Evolutionary conservation across 2,888 invertebrate genomes (phyloP).

Genomic region (Sphaeridia pumilis): DNA sequence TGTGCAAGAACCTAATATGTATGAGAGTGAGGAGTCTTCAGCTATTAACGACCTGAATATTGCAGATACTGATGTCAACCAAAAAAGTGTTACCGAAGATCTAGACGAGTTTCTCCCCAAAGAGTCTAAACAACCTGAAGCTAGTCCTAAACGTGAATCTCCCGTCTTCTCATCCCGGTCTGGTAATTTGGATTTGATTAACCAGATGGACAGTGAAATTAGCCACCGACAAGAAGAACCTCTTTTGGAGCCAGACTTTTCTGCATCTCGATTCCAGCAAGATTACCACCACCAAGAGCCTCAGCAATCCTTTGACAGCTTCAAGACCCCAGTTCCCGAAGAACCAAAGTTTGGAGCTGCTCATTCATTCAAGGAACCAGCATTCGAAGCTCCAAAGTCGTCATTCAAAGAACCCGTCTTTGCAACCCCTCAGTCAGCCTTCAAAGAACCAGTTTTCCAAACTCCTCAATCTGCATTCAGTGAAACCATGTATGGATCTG

Average conservation of each 20-base stretch:
- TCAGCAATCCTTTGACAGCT: too few species aligned
- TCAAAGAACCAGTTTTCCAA: too few species aligned
- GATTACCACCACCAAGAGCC: background rate
- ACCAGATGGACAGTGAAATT: background rate
- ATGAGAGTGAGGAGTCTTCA: conserved; percentile 35
- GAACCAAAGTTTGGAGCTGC: too few species aligned
- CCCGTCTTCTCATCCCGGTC: conserved; percentile 14
- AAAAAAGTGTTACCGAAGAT: conserved; percentile 7
- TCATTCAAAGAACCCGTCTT: too few species aligned
- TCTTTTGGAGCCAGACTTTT: background rate
- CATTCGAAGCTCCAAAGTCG: too few species aligned
- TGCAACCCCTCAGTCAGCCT: too few species aligned
- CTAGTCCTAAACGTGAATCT: background rate
- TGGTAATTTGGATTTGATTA: conserved; percentile 2
- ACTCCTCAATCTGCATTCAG: too few species aligned
- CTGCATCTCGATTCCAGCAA: background rate
- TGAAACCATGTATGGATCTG: too few species aligned
- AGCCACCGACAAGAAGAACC: background rate
- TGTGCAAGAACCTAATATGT: conserved; percentile 31
- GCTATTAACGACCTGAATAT: conserved; percentile 11
- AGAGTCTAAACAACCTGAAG: background rate
- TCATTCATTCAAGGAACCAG: too few species aligned
- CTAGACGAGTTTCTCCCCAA: conserved; percentile 14
- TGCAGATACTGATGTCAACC: conserved; percentile 12
- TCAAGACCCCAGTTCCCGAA: too few species aligned